These are phyloP conservation scores for Drosophila buzzatii DNA, from an alignment of 2,888 invertebrate species.

Conservation along the genomic window DNA sequence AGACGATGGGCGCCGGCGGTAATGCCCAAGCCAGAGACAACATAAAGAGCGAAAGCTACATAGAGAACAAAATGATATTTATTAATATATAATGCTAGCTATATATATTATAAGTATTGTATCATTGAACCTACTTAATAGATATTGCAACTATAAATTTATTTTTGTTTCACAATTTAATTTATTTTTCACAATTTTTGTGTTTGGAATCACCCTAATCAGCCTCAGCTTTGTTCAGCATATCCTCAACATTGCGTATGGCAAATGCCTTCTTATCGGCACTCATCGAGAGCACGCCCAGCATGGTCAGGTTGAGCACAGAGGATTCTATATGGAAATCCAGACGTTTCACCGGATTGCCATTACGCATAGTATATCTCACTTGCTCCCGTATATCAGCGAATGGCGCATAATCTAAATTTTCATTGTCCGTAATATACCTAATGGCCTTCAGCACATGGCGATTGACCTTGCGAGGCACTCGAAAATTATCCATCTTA, in stretches of 20 bases:
- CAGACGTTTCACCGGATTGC: constrained; percentile 57
- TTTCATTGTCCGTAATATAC: constrained; percentile 34
- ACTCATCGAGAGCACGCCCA: constrained; percentile 16
- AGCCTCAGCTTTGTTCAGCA: not conserved
- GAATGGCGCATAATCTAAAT: constrained; percentile 21
- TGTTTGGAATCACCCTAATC: not conserved
- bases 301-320: constrained; percentile 39
- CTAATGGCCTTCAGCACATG: constrained; percentile 73
- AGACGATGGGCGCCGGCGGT: constrained; percentile 98
- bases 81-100: not conserved
- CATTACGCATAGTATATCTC: constrained; percentile 60
- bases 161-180: not conserved
- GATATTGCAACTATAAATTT: constrained; percentile 1
- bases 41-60: constrained; percentile 91
- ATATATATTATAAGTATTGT: not conserved
- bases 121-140: too few species aligned
- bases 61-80: constrained; percentile 48
- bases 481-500: constrained; percentile 67
- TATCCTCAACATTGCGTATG: not conserved
- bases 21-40: constrained; percentile 94
- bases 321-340: constrained; percentile 52
- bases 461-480: constrained; percentile 75
- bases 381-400: constrained; percentile 50
- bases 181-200: too few species aligned
- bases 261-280: not conserved